phyloP scores from a whole-genome alignment of 1,140 invertebrate genomes.

The Stenopsyche tienmushanensis region DNA sequence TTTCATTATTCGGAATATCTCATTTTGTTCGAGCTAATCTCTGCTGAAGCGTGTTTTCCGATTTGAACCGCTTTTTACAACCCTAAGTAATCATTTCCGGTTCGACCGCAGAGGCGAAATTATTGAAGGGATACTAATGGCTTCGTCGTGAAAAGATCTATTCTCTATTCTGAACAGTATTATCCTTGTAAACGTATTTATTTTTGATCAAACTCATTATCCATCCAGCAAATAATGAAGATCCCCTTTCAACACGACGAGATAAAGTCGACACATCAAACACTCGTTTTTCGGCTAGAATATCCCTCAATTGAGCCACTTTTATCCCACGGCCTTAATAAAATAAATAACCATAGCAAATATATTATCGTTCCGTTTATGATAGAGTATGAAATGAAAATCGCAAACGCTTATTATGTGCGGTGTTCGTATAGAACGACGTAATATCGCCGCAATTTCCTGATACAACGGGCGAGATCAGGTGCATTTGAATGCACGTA shows the following conservation, averaged over 20 bases:
- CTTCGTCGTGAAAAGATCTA: not conserved
- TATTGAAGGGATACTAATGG: slow-evolving; percentile 11
- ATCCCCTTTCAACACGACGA: not conserved
- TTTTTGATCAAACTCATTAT: too few relatives aligned
- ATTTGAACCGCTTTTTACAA: not conserved
- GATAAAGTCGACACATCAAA: not conserved
- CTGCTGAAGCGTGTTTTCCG: not conserved
- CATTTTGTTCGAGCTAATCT: not conserved
- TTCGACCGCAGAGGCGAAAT: not conserved
- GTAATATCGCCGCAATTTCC: slow-evolving; percentile 7
- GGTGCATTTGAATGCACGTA: slow-evolving; percentile 19
- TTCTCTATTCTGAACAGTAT: too few relatives aligned
- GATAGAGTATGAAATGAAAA: not conserved
- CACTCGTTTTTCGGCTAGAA: not conserved
- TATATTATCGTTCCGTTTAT: not conserved
- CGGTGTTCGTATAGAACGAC: not conserved
- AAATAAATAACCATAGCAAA: not conserved
- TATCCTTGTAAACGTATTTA: too few relatives aligned
- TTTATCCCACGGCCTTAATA: not conserved
- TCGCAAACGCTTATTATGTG: too few relatives aligned
- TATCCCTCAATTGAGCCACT: not conserved
- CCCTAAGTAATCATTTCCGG: slow-evolving; percentile 9
- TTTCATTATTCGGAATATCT: not conserved
- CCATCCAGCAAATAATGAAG: too few relatives aligned
- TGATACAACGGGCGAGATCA: slow-evolving; percentile 3